A percentile compares a stretch with the other conserved stretches of the same genome.
Evolutionary conservation across 1,140 invertebrate genomes (phyloP).

Genomic region (Sipha flava): DNA sequence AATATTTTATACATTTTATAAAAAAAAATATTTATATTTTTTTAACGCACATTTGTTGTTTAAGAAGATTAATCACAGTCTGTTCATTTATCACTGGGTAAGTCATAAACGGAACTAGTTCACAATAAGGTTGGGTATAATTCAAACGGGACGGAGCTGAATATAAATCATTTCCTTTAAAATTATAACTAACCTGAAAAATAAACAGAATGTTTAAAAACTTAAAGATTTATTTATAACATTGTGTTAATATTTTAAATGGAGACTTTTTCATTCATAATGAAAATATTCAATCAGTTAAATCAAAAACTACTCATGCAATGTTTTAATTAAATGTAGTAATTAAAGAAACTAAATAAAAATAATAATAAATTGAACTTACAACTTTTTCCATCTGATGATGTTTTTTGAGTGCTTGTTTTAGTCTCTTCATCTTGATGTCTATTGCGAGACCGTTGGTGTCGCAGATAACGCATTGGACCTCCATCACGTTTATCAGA

Average conservation of each 20-base stretch:
- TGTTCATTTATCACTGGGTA: conserved; percentile 29
- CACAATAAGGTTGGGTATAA: conserved; percentile 27
- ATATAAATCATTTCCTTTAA: conserved; percentile 29
- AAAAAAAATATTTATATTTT: neutral
- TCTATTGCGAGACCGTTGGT: conserved; percentile 12
- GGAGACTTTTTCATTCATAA: too few species aligned
- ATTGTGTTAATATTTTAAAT: neutral
- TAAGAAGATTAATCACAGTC: conserved; percentile 31
- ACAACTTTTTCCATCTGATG: conserved; percentile 20
- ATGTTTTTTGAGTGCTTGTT: neutral
- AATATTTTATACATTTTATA: neutral
- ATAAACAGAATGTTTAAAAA: neutral
- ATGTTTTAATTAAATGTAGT: neutral
- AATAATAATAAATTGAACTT: neutral
- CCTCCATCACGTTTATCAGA: conserved; percentile 20
- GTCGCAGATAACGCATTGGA: conserved; percentile 2
- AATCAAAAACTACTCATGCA: neutral
- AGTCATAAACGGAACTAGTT: conserved; percentile 25
- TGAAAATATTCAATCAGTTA: neutral
- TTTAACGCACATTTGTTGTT: conserved; percentile 24
- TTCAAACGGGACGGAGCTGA: conserved; percentile 19
- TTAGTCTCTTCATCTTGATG: conserved; percentile 14
- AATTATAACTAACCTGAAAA: conserved; percentile 23
- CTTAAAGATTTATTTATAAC: neutral
- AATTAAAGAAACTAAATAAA: neutral